phyloP scores from a whole-genome alignment of 2,113 vertebrate species.

The Aldabrachelys gigantea region DNA sequence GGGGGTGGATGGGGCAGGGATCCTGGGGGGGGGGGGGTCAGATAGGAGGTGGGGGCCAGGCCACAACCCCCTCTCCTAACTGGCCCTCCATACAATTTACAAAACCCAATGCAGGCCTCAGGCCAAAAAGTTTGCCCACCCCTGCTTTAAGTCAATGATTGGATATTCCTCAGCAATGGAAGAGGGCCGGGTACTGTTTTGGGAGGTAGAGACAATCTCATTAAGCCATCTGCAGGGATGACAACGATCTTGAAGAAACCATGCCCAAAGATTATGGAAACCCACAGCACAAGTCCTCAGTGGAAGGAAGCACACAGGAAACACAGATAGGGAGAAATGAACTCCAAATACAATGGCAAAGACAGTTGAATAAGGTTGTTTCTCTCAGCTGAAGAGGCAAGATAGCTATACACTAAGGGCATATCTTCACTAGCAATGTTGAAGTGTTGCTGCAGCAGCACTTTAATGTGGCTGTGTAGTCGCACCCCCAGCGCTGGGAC shows the following conservation, averaged over 20 bases:
- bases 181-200: not conserved
- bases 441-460: no score
- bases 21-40: no score
- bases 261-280: not conserved
- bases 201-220: not conserved
- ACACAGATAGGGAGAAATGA: not conserved
- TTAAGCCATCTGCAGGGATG: not conserved
- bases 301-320: not conserved
- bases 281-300: not conserved
- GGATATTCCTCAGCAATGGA: not conserved
- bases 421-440: no score
- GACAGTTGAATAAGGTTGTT: not conserved
- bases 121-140: no score
- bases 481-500: no score
- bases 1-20: no score
- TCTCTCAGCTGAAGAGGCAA: not conserved
- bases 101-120: no score
- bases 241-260: not conserved
- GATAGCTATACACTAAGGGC: not conserved
- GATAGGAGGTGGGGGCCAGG: no score
- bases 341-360: not conserved
- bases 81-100: no score
- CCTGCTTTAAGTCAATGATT: rapidly evolving
- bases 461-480: no score
- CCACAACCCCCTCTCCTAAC: no score